Evolutionary conservation across 2,888 invertebrate genomes (phyloP).

Genomic region (Nemotelus pantherinus): DNA sequence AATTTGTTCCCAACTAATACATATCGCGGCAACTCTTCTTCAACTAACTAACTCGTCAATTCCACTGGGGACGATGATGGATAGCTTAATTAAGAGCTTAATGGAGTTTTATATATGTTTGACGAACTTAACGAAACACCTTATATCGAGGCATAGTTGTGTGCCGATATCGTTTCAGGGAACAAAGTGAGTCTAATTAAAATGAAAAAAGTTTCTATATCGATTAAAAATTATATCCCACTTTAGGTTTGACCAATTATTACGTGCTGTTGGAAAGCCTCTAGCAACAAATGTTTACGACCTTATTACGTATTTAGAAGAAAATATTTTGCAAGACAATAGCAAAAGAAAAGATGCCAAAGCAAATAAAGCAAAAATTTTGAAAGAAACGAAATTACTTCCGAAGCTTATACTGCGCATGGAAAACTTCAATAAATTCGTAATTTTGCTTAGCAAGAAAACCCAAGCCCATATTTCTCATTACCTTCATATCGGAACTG

Average conservation of each 20-base stretch:
- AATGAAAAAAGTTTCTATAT: neutral
- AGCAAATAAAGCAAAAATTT: slow-evolving; percentile 66
- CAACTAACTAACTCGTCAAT: slow-evolving; percentile 67
- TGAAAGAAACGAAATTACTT: slow-evolving; percentile 70
- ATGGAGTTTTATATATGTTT: slow-evolving; percentile 68
- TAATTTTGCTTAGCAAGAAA: slow-evolving; percentile 69
- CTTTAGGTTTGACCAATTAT: slow-evolving; percentile 66
- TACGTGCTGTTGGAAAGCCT: slow-evolving; percentile 68
- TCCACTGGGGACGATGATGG: slow-evolving; percentile 68
- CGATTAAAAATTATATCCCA: neutral
- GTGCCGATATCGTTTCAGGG: slow-evolving; percentile 56
- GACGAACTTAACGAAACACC: slow-evolving; percentile 70
- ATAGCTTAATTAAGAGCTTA: slow-evolving; percentile 68
- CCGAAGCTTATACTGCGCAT: slow-evolving; percentile 72
- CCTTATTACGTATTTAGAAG: slow-evolving; percentile 69
- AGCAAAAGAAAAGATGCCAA: slow-evolving; percentile 60
- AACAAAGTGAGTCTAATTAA: slow-evolving; percentile 55
- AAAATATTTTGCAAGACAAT: slow-evolving; percentile 61
- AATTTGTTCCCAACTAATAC: slow-evolving; percentile 69
- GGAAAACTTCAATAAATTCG: slow-evolving; percentile 71
- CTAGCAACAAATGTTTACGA: slow-evolving; percentile 68
- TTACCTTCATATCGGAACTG: slow-evolving; percentile 70
- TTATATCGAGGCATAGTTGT: slow-evolving; percentile 65
- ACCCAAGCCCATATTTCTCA: slow-evolving; percentile 66
- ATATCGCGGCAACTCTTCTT: slow-evolving; percentile 67